Evolutionary conservation across 2,888 invertebrate species (phyloP), one percentile per base, ranked within the genome.

Genomic region (Ypsolopha sequella): DNA sequence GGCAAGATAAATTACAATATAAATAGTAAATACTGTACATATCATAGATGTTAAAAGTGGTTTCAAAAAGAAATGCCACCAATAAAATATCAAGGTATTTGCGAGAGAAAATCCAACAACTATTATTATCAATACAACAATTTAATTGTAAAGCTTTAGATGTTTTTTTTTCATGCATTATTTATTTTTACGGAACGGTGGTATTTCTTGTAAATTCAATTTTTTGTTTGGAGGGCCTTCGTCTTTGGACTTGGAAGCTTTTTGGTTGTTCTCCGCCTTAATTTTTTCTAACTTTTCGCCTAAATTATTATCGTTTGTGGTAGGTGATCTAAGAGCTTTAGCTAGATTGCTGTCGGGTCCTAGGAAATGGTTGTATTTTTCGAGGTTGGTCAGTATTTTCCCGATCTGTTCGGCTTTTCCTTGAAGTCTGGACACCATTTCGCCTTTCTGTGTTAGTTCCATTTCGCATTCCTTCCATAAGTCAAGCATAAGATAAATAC

Each of bases 331-430:
- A 53, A 86, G 75, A 55, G 81, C 85, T 78, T 80, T 81, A 63
- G 82, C 76, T 60, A 85, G 66, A 58, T 88, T 88, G 62, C 91
- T 89, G 76, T 87, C 87, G 52, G 88, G 75, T 70, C 90, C 91
- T 77, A 91, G 77, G 69, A 91, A 89, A 71, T 92, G 91, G 80
- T 93, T 93, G 82, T 92, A 94, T 87, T 93, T 95, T 88, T 96
- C 95, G 74, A 96, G 90, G 87, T 95, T 95, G 88, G 92, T 92
- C 65, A 96, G 91, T 78, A 96, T 94, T 89, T 95, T 94, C 86
- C 96, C 96, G 84, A 98, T 96, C 87, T 97, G 96, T 74, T 94
- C 94, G 65, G 97, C 96, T 89, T 97, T 98, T 70, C 93, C 93
- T 87, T 98, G 98, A 65, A 98, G 92, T 68, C 96, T 93, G 77